Base-by-base conservation (phyloP, 2,797 vertebrate species). In the Bovichtus variegatus region DNA sequence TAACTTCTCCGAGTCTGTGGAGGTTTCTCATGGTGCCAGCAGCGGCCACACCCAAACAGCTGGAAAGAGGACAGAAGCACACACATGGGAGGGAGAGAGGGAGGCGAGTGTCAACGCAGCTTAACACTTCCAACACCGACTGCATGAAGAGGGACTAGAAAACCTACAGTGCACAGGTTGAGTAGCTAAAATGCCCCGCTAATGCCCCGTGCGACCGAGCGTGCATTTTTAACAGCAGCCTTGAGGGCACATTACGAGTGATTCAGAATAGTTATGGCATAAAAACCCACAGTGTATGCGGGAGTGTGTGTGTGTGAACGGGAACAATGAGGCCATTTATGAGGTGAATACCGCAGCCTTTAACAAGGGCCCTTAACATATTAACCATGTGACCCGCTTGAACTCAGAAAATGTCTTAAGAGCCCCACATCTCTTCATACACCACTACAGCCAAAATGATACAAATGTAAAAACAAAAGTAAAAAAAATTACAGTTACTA, bases 281-380 rank as follows among this genome's bases (percentile, higher is more conserved):
- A 78, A 92, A 88, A 86, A 84, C 82, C 65, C 66, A 59, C 60
- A 46, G 83, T 85, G 66, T 72, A 21, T 60, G 78, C 10, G 34
- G 31, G 3, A 27, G 64, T 59, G 64, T 61, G 73, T 61, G 73
- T 71, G 71, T 74, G 61, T 62, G 63, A 80, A 85, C 27, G 50
- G 78, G 83, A 92, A 93, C 92, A 94, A 93, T 92, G 87, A 47
- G 40, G 78, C 84, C 91, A 83, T 93, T 93, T 92, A 92, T 91
- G 83, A 80, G 74, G 78, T 71, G 81, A 87, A 90, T 81, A 86
- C 85, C 76, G 38, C 80, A 80, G 89, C 71, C 71, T 87, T 90
- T 81, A 91, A 90, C 83, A 89, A 92, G 90, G 65, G 53, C 73
- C 85, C 80, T 92, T 85, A 83, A 87, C 89, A 91, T 91, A 89